Conservation (phyloP, 2,113 vertebrate species). For the Rhabdomys dilectus region DNA sequence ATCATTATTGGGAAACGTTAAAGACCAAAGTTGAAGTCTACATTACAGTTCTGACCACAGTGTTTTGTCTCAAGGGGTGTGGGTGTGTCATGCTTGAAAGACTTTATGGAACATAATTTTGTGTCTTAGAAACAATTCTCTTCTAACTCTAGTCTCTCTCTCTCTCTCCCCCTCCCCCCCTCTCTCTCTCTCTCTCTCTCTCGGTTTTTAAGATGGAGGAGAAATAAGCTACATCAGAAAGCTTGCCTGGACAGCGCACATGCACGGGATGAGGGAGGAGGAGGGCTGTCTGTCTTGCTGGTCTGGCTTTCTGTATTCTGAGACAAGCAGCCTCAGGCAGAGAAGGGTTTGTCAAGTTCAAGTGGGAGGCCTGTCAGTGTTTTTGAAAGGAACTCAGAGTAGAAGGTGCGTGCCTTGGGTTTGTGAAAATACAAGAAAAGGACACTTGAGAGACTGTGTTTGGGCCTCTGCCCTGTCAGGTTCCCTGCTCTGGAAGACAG, state of each 20-base stretch:
- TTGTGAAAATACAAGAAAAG: slow-evolving; percentile 13
- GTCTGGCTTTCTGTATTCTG: not conserved
- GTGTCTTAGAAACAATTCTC: not conserved
- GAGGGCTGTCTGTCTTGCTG: not conserved
- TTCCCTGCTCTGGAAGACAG: slow-evolving; percentile 86
- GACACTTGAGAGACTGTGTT: slow-evolving; percentile 11
- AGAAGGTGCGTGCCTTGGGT: slow-evolving; percentile 52
- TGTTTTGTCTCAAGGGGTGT: not conserved
- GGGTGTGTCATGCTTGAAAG: not conserved
- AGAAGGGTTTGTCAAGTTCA: slow-evolving; percentile 58
- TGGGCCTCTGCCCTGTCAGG: slow-evolving; percentile 79
- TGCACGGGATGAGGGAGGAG: not conserved
- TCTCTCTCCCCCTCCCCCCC: too few species aligned
- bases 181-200: too few species aligned
- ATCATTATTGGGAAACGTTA: not conserved
- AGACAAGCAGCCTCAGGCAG: slow-evolving; percentile 15
- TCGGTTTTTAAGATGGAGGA: not conserved
- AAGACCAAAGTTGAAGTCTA: not conserved
- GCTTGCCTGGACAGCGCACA: too few species aligned
- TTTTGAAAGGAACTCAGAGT: slow-evolving; percentile 60
- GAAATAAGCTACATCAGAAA: rapidly evolving
- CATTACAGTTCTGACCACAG: rapidly evolving
- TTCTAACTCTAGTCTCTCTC: not conserved
- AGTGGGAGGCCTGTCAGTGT: slow-evolving; percentile 43
- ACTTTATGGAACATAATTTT: not conserved